Base-by-base conservation (phyloP, 1,140 invertebrate species). In the Diabrotica undecimpunctata region DNA sequence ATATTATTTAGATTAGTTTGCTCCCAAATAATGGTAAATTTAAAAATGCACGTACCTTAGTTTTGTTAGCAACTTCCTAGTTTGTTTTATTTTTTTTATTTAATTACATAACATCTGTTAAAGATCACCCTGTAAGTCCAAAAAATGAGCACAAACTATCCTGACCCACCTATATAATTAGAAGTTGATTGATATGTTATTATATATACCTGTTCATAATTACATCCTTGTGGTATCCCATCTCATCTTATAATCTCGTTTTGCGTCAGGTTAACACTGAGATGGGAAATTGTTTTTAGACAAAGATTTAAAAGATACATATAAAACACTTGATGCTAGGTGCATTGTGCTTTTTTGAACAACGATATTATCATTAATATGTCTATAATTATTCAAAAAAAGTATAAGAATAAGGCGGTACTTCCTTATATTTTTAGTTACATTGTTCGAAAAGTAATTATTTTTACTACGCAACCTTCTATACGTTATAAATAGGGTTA, bases 101-200 rank as follows among this genome's bases (percentile, higher is more conserved):
- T 25, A 25, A 25, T 25, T 25, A 25, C 25, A 25, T 25, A 25
- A 25, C 25, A 25, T 25, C 1, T 25, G 25, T 25, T 25, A 25
- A 1, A 25, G 41, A 46, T 46, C 41, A 46, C 41, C 41, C 41
- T 46, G 41, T 46, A 46, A 8, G 41, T 46, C n/a, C 41, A 10
- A 61, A 64, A 64, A 61, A 61, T 60, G 55, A 61, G 63, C 67
- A 61, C 61, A 66, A 72, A 68, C 67, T 66, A 65, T 62, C 61
- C 39, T 13, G 12, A 54, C 7, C 61, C 51, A 54, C 70, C 67
- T 69, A 66, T 46, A 46, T 71, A 71, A 73, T 73, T 73, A 73
- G 61, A 63, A 65, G 64, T 66, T 73, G 72, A 73, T 73, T 73
- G 72, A 73, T 73, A 68, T 73, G 72, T 73, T 71, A 73, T 73